Conservation (phyloP, 2,797 vertebrate species). For the Anas bernieri region DNA sequence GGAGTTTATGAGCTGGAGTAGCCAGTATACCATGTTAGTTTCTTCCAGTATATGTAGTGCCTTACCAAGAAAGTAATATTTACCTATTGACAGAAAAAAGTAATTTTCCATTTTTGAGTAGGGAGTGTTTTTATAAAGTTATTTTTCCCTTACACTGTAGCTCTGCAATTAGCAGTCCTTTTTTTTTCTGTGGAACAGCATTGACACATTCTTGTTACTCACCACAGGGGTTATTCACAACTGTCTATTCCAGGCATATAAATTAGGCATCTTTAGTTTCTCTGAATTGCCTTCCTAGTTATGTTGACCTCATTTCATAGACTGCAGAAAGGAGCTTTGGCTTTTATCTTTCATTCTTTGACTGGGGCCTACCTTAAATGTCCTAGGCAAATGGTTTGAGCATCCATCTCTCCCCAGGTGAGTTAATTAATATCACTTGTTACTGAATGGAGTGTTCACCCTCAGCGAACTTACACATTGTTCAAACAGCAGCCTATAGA, state of each 20-base stretch:
- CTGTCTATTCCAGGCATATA: conserved; percentile 38
- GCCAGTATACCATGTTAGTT: background rate
- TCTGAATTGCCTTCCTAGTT: conserved; percentile 8
- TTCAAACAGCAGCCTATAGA: background rate
- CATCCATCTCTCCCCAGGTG: background rate
- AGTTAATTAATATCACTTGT: background rate
- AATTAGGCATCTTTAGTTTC: conserved; percentile 40
- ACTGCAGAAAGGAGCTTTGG: background rate
- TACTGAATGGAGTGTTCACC: background rate
- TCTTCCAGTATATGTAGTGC: background rate
- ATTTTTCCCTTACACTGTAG: conserved; percentile 4
- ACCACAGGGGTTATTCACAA: conserved; percentile 34
- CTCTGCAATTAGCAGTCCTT: conserved; percentile 26
- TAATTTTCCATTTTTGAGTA: conserved; percentile 26
- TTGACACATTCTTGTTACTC: conserved; percentile 47
- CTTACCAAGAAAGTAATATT: background rate
- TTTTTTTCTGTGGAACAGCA: background rate
- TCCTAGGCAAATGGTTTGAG: background rate
- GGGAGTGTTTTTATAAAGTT: conserved; percentile 48
- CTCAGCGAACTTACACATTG: background rate
- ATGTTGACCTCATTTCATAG: conserved; percentile 16
- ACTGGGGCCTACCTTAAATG: background rate
- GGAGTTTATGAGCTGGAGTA: background rate
- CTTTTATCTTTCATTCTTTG: background rate
- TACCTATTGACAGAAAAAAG: conserved; percentile 38